These are phyloP conservation scores for Dromas ardeola DNA, from an alignment of 2,113 vertebrate genomes.

Conservation along the genomic window DNA sequence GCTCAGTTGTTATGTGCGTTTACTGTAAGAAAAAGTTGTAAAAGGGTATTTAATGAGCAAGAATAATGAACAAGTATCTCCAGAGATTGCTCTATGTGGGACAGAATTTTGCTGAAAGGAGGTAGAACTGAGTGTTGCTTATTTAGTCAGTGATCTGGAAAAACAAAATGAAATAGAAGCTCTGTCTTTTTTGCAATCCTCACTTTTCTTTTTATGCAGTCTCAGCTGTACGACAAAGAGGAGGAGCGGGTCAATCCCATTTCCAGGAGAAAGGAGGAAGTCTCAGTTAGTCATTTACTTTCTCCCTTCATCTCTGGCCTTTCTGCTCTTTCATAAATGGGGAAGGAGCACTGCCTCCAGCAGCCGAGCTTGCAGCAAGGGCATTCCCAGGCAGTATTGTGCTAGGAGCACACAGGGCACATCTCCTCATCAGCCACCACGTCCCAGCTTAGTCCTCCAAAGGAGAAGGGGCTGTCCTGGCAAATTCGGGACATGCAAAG, in stretches of 20 bases:
- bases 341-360: not conserved
- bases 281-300: not conserved
- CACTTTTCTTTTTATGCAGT: not conserved
- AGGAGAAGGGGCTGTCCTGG: not conserved
- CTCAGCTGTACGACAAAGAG: not conserved
- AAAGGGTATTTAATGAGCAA: not conserved
- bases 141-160: not conserved
- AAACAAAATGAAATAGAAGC: not conserved
- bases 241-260: not conserved
- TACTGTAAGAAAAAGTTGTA: not conserved
- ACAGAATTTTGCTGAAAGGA: not conserved
- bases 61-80: not conserved
- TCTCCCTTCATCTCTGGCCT: not conserved
- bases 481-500: not conserved
- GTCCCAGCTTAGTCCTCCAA: not conserved
- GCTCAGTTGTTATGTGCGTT: not conserved
- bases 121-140: not conserved
- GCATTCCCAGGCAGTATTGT: not conserved
- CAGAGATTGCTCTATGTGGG: not conserved
- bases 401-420: not conserved
- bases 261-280: not conserved
- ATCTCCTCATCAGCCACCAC: fast-evolving
- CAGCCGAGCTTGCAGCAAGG: not conserved
- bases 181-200: not conserved
- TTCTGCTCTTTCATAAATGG: not conserved